Evolutionary conservation across 2,888 invertebrate species (phyloP).

Genomic region (Patella depressa): DNA sequence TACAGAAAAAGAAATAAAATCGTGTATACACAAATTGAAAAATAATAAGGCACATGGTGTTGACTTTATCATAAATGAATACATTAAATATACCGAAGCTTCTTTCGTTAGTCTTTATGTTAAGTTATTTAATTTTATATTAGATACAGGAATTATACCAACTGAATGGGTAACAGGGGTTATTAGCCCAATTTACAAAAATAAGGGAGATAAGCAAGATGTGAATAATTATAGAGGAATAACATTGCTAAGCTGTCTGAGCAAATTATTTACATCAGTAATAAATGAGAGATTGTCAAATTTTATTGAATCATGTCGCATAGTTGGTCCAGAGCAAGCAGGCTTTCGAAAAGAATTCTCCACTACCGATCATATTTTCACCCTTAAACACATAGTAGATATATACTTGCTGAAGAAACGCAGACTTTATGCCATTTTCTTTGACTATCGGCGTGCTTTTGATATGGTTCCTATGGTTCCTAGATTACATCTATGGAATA

Average conservation of each 20-base stretch:
- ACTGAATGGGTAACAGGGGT: slow-evolving; percentile 14
- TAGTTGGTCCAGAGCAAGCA: background rate
- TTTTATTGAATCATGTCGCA: background rate
- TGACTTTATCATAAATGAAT: slow-evolving; percentile 22
- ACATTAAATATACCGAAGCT: slow-evolving; percentile 10
- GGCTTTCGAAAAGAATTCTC: slow-evolving; percentile 10
- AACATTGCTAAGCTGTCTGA: slow-evolving; percentile 8
- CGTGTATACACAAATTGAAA: slow-evolving; percentile 15
- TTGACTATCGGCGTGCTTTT: slow-evolving; percentile 11
- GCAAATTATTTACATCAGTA: slow-evolving; percentile 7
- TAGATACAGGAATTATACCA: slow-evolving; percentile 20
- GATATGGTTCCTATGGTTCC: slow-evolving; percentile 24
- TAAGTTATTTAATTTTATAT: slow-evolving; percentile 21
- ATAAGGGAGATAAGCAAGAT: slow-evolving; percentile 19
- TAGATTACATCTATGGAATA: slow-evolving; percentile 19
- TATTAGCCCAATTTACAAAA: slow-evolving; percentile 20
- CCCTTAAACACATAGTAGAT: slow-evolving; percentile 13
- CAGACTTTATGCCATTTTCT: slow-evolving; percentile 15
- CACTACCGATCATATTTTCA: slow-evolving; percentile 16
- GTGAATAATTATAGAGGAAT: slow-evolving; percentile 21
- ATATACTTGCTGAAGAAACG: slow-evolving; percentile 1
- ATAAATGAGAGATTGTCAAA: background rate
- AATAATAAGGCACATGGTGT: slow-evolving; percentile 13
- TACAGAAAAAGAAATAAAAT: slow-evolving; percentile 19
- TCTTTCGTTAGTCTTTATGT: background rate